These are phyloP conservation scores for Trichechus manatus DNA, from an alignment of 2,113 vertebrate genomes.

Conservation along the genomic window DNA sequence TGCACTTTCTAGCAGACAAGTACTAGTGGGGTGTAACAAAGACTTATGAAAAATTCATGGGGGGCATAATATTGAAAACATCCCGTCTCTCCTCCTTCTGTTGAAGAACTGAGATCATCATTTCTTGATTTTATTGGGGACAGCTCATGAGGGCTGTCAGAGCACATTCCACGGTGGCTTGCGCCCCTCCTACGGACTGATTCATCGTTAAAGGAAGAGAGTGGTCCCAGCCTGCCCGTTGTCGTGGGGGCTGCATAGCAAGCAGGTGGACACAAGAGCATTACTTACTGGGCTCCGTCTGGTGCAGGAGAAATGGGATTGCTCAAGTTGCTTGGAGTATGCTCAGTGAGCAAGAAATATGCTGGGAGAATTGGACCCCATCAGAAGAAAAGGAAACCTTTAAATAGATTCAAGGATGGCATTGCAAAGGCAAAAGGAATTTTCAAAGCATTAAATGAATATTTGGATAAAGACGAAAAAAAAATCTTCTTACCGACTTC, in stretches of 20 bases:
- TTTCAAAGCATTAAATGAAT: slow-evolving; percentile 63
- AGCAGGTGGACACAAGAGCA: neutral
- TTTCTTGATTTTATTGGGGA: neutral
- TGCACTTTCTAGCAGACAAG: neutral
- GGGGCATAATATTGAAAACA: neutral
- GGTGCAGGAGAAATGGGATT: neutral
- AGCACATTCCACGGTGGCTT: neutral
- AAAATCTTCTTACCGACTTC: slow-evolving; percentile 94
- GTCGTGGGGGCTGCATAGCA: neutral
- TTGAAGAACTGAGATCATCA: neutral
- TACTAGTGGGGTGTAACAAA: neutral
- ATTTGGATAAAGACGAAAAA: slow-evolving; percentile 66
- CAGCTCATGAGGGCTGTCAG: neutral
- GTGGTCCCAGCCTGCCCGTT: accelerated
- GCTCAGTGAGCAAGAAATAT: slow-evolving; percentile 34
- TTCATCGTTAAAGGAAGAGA: neutral
- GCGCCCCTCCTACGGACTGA: no score
- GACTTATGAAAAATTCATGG: neutral
- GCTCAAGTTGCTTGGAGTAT: neutral
- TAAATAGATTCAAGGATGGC: slow-evolving; percentile 35
- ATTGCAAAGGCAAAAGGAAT: slow-evolving; percentile 63
- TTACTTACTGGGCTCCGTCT: accelerated
- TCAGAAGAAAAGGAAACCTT: slow-evolving; percentile 46
- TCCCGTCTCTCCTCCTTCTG: neutral
- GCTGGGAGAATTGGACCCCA: neutral